phyloP scores from a whole-genome alignment of 2,888 invertebrate genomes.

The Pegoplata infirma region DNA sequence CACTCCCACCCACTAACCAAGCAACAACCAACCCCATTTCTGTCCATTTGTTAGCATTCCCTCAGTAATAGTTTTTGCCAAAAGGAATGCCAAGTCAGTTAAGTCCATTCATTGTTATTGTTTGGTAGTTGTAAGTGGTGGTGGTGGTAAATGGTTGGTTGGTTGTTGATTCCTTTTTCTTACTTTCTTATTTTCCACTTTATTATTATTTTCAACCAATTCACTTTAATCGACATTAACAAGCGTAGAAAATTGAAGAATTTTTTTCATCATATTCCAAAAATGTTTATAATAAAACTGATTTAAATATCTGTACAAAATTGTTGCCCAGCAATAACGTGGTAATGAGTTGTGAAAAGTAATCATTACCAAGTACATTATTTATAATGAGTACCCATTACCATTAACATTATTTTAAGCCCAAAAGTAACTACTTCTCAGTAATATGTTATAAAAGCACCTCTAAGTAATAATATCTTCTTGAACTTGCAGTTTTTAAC shows the following conservation, averaged over 20 bases:
- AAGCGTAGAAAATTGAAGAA: constrained; percentile 37
- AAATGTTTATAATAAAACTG: constrained; percentile 6
- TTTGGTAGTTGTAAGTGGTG: neutral
- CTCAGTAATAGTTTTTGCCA: neutral
- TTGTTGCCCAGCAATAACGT: too few species aligned
- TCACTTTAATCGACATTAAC: constrained; percentile 36
- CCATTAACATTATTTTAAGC: too few species aligned
- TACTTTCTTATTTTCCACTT: neutral
- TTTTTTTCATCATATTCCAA: constrained; percentile 13
- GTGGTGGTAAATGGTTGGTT: neutral
- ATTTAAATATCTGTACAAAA: constrained; percentile 27
- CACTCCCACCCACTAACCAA: neutral
- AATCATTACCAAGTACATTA: too few species aligned
- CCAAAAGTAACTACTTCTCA: too few species aligned
- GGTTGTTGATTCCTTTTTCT: too few species aligned
- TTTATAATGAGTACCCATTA: too few species aligned
- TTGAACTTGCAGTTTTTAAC: too few species aligned
- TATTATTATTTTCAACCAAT: neutral
- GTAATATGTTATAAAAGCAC: too few species aligned
- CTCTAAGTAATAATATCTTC: too few species aligned
- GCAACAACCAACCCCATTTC: neutral
- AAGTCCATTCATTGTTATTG: neutral
- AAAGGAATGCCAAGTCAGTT: neutral
- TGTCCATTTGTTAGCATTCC: neutral
- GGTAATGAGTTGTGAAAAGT: too few species aligned